Evolutionary conservation across 1,140 invertebrate genomes (phyloP).

Genomic region (Panagrolaimus sp.): DNA sequence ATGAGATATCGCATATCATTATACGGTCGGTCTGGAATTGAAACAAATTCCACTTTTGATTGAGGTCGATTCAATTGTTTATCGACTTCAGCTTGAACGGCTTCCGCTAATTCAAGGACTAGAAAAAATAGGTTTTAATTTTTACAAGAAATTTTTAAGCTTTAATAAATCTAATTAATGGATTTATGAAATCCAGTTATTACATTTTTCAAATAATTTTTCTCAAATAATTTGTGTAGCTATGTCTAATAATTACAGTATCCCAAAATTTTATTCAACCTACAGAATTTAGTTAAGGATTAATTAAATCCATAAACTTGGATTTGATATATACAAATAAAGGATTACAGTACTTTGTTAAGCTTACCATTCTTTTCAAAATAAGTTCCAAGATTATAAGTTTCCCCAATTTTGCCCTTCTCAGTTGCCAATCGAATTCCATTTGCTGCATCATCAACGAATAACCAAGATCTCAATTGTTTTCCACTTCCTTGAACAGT

Average conservation of each 20-base stretch:
- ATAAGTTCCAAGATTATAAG: conserved; percentile 61
- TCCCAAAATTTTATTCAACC: no score
- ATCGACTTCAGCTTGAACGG: conserved; percentile 44
- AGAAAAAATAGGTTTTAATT: conserved; percentile 14
- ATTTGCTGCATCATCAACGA: conserved; percentile 58
- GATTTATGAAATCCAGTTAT: no score
- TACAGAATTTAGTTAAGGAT: no score
- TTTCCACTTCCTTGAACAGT: conserved; percentile 56
- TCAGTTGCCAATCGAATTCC: conserved; percentile 59
- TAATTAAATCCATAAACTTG: no score
- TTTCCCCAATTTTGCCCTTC: conserved; percentile 53
- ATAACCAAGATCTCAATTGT: conserved; percentile 53
- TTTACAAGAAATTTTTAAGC: neutral
- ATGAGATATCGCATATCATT: conserved; percentile 60
- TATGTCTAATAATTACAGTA: no score
- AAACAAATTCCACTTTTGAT: conserved; percentile 46
- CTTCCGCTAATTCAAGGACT: conserved; percentile 51
- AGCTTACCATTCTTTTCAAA: conserved; percentile 52
- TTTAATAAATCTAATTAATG: no score
- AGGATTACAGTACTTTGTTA: no score
- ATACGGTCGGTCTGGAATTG: conserved; percentile 58
- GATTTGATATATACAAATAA: neutral
- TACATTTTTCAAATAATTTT: no score
- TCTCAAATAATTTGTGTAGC: no score
- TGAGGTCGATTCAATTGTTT: conserved; percentile 39